A percentile compares a stretch with the other conserved stretches of the same genome.
Conservation (phyloP, 2,797 vertebrate species). For the Spea hammondii region DNA sequence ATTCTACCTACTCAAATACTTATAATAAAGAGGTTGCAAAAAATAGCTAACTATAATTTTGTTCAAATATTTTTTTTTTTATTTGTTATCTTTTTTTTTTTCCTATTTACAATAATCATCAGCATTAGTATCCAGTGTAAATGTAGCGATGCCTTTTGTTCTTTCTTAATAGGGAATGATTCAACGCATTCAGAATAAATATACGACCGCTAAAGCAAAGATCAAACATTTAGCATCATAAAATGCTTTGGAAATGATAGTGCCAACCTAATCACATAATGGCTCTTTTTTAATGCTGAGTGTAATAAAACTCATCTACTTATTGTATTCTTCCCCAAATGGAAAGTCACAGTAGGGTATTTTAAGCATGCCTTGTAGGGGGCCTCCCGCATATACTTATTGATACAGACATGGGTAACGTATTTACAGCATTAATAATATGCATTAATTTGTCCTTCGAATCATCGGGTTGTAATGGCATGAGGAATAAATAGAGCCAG, state of each 20-base stretch:
- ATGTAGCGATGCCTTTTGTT: slow-evolving; percentile 32
- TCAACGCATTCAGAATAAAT: slow-evolving; percentile 37
- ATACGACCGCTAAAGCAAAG: slow-evolving; percentile 38
- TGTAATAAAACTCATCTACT: slow-evolving; percentile 20
- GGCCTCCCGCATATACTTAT: background rate
- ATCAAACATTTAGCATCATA: slow-evolving; percentile 40
- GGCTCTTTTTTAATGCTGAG: slow-evolving; percentile 20
- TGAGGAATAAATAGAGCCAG: background rate
- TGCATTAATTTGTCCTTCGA: background rate
- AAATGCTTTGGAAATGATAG: slow-evolving; percentile 44
- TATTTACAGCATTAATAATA: background rate
- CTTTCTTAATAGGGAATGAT: slow-evolving; percentile 35
- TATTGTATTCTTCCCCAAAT: slow-evolving; percentile 21
- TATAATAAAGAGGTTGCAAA: no score
- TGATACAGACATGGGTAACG: background rate
- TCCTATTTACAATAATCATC: slow-evolving; percentile 25
- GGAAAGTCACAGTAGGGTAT: background rate
- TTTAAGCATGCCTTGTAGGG: background rate
- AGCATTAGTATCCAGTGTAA: slow-evolving; percentile 34
- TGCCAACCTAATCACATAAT: slow-evolving; percentile 42
- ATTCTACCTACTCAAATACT: no score
- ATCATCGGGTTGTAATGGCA: background rate
- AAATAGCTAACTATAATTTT: background rate
- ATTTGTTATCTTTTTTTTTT: slow-evolving; percentile 18
- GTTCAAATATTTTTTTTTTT: slow-evolving; percentile 26